These are phyloP conservation scores for Callaeas wilsoni DNA, from an alignment of 2,113 vertebrate species.

Conservation along the genomic window DNA sequence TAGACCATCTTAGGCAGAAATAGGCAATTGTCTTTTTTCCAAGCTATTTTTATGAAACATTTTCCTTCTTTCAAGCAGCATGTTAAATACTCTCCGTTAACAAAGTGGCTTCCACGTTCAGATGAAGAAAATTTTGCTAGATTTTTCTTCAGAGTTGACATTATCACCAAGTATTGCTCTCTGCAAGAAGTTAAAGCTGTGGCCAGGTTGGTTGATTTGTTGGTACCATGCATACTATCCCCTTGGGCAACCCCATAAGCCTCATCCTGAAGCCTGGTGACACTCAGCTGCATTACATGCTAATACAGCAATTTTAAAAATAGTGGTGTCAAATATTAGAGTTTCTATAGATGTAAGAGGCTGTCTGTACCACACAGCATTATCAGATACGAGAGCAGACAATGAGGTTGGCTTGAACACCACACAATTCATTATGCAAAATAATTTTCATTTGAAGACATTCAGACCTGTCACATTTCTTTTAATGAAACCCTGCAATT, in stretches of 20 bases:
- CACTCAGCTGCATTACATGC: not conserved
- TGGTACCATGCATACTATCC: not conserved
- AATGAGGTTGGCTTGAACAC: not conserved
- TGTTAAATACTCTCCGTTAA: not conserved
- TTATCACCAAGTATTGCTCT: not conserved
- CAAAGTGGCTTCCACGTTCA: not conserved
- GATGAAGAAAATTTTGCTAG: not conserved
- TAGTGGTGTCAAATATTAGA: not conserved
- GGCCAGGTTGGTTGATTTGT: not conserved
- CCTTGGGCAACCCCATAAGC: not conserved
- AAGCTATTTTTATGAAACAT: not conserved
- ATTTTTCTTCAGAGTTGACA: not conserved
- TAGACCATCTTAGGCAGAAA: not conserved
- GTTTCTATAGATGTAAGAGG: not conserved
- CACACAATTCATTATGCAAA: conserved; percentile 8
- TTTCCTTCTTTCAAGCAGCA: not conserved
- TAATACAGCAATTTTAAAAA: not conserved
- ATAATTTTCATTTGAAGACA: not conserved
- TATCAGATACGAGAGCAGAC: not conserved
- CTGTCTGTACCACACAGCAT: not conserved
- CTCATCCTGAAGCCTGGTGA: not conserved
- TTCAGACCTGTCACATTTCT: not conserved
- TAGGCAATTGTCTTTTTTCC: not conserved
- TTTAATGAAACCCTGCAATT: not conserved
- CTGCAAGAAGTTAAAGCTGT: not conserved